These are phyloP conservation scores for Cynocephalus volans DNA, from an alignment of 2,113 vertebrate species.

Conservation along the genomic window DNA sequence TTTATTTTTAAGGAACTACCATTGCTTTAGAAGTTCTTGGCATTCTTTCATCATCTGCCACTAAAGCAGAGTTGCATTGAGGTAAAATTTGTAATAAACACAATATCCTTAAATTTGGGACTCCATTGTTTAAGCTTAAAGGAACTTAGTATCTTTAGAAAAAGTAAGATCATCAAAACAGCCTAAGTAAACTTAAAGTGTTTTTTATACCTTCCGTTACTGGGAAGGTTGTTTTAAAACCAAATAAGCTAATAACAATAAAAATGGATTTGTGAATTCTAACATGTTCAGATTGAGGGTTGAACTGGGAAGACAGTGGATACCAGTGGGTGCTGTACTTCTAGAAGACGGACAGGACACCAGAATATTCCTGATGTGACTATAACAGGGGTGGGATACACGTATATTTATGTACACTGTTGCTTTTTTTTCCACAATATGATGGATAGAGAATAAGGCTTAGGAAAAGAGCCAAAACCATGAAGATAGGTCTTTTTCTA, in stretches of 20 bases:
- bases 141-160: constrained; percentile 1
- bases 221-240: background rate
- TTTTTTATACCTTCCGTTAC: background rate
- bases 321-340: background rate
- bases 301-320: background rate
- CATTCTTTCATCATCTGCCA: background rate
- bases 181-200: background rate
- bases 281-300: background rate
- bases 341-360: background rate
- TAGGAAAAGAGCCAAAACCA: background rate
- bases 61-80: background rate
- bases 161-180: constrained; percentile 1
- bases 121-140: background rate
- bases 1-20: background rate
- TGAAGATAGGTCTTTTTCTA: background rate
- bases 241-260: background rate
- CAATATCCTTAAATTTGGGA: background rate
- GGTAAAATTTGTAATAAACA: background rate
- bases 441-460: background rate
- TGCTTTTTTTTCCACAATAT: background rate
- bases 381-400: background rate
- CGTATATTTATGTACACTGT: background rate
- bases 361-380: background rate
- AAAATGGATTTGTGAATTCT: background rate
- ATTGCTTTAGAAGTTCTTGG: background rate